Base-by-base conservation (phyloP, 2,113 vertebrate genomes). In the Passer domesticus region DNA sequence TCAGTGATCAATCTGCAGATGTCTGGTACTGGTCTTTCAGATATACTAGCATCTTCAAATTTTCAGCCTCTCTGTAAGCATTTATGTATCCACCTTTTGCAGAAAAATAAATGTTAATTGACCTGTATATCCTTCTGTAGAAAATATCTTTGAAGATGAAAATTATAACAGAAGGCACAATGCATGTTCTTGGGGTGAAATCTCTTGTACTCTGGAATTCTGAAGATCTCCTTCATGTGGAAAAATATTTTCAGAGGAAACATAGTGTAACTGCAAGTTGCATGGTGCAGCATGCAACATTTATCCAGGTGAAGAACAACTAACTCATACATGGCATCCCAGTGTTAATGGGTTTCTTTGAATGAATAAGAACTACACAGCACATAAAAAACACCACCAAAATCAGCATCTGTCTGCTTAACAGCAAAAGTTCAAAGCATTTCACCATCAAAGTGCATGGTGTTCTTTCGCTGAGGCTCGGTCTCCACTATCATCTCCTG, bases 391-490 rank as follows among this genome's bases (percentile, higher is more conserved):
- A 96, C 43, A 41, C 75, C 68, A 68, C 78, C 84, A 91, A 83
- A 96, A 96, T 93, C 95, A 86, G 88, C 93, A 96, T 89, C 92
- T 80, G n/a, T 35, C 86, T 67, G 55, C 88, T 79, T 78, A 91
- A 83, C 69, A 92, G 94, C 77, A 77, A 19, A 78, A 87, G 63
- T 68, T 78, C 55, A 73, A 89, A 87, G 91, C 70, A 94, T 24
- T 87, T 97, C 76, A 96, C 88, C 31, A 16, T 81, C 68, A 83
- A 94, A 94, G 89, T 64, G 52, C 83, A 67, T 1, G 2, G 79
- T 28, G 69, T 69, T 79, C 81, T 83, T 68, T 69, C 44, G 58
- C 39, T 58, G 44, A 92, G 67, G 67, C 75, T 60, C 88, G 60
- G 41, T 72, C n/a, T 43, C 83, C 75, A 66, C 63, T 81, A 85